phyloP scores from a whole-genome alignment of 2,888 invertebrate genomes.

The Xanthia togata region DNA sequence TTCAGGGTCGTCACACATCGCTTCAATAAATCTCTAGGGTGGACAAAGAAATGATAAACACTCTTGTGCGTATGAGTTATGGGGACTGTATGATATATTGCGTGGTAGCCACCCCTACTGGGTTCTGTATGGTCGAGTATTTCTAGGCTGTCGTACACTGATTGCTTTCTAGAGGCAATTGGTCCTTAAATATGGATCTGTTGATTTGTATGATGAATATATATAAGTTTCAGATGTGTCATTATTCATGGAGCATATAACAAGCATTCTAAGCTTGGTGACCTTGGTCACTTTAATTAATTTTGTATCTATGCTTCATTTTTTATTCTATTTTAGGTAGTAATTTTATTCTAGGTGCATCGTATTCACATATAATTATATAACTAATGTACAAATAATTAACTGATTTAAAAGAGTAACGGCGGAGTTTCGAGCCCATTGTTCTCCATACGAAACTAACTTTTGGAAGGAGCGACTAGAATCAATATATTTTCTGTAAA shows the following conservation, averaged over 20 bases:
- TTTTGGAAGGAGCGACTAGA: no score
- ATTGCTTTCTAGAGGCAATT: slow-evolving; percentile 47
- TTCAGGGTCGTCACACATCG: slow-evolving; percentile 64
- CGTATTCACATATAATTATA: no score
- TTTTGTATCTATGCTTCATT: no score
- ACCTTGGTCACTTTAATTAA: no score
- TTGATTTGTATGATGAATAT: not conserved
- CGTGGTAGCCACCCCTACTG: slow-evolving; percentile 54
- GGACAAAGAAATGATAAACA: slow-evolving; percentile 72
- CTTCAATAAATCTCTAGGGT: slow-evolving; percentile 67
- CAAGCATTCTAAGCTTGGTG: not conserved
- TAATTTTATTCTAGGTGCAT: no score
- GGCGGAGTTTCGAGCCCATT: no score
- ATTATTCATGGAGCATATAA: not conserved
- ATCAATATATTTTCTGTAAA: no score
- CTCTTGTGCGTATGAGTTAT: slow-evolving; percentile 66
- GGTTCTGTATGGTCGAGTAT: slow-evolving; percentile 32
- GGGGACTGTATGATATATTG: slow-evolving; percentile 64
- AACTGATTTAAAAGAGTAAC: no score
- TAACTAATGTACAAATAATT: no score
- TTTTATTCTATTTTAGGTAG: no score
- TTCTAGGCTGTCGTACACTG: slow-evolving; percentile 40
- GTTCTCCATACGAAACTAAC: no score
- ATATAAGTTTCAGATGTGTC: not conserved
- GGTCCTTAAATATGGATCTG: slow-evolving; percentile 7